These are phyloP conservation scores for Lordiphosa stackelbergi DNA, from an alignment of 1,140 invertebrate genomes.

Conservation along the genomic window DNA sequence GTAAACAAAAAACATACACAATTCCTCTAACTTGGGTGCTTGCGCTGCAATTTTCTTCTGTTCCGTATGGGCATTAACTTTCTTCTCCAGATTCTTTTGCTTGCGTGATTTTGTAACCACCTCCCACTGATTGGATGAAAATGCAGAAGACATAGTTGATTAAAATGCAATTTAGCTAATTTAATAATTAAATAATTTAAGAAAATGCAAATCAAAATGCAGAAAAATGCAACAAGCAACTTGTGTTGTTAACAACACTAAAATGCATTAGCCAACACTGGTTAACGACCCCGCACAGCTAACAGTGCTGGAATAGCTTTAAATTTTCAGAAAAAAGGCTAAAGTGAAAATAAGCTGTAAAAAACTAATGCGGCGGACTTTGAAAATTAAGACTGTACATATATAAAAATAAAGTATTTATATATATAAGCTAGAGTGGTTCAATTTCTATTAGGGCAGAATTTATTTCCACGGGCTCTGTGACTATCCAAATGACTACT, in stretches of 20 bases:
- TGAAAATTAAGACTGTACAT: too few relatives aligned
- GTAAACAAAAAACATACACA: constrained; percentile 79
- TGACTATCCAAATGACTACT: too few relatives aligned
- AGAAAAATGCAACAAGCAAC: constrained; percentile 34
- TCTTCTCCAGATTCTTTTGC: constrained; percentile 79
- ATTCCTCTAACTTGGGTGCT: constrained; percentile 82
- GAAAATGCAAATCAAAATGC: constrained; percentile 16
- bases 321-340: too few relatives aligned
- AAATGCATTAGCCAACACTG: background rate
- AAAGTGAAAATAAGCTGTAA: too few relatives aligned
- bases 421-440: too few relatives aligned
- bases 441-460: too few relatives aligned
- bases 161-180: constrained; percentile 12
- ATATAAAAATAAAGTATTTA: too few relatives aligned
- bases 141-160: constrained; percentile 80
- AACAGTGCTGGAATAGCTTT: too few relatives aligned
- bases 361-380: too few relatives aligned
- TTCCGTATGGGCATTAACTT: constrained; percentile 72
- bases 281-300: too few relatives aligned
- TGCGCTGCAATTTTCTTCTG: constrained; percentile 80
- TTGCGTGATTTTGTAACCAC: constrained; percentile 86
- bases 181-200: constrained; percentile 21
- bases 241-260: background rate
- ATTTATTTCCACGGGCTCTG: too few relatives aligned
- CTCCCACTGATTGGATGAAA: constrained; percentile 82